Conservation (phyloP, 1,140 invertebrate genomes). For the Cherax quadricarinatus region DNA sequence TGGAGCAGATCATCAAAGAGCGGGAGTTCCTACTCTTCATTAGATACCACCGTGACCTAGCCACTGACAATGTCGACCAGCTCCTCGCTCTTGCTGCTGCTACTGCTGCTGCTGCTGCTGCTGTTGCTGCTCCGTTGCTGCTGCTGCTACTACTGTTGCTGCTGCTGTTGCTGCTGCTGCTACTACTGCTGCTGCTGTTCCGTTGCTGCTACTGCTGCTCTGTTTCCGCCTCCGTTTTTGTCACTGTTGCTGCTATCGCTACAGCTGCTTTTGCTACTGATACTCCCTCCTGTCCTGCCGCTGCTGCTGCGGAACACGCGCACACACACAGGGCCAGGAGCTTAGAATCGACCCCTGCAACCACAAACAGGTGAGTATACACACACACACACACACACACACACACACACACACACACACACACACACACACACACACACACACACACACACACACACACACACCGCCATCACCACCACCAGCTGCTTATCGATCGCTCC, state of each 20-base stretch:
- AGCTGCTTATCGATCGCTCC: not conserved
- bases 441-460: too few species aligned
- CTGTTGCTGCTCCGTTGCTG: not conserved
- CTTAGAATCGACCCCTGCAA: too few species aligned
- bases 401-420: too few species aligned
- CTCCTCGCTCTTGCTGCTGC: not conserved
- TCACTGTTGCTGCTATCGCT: not conserved
- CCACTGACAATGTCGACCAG: not conserved
- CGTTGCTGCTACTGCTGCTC: not conserved
- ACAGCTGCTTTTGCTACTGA: not conserved
- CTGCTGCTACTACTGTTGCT: not conserved
- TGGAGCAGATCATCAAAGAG: conserved; percentile 14
- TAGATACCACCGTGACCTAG: not conserved
- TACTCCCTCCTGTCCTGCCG: not conserved
- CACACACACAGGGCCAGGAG: too few species aligned
- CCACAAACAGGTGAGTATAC: too few species aligned
- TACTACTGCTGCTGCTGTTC: not conserved
- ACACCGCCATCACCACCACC: not conserved
- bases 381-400: too few species aligned
- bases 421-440: too few species aligned
- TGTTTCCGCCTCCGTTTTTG: not conserved
- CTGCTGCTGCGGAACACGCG: not conserved
- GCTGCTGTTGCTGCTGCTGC: not conserved
- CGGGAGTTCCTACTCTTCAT: conserved; percentile 13
- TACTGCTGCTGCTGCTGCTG: not conserved